phyloP scores from a whole-genome alignment of 1,140 invertebrate species.

The Subanguina moxae region DNA sequence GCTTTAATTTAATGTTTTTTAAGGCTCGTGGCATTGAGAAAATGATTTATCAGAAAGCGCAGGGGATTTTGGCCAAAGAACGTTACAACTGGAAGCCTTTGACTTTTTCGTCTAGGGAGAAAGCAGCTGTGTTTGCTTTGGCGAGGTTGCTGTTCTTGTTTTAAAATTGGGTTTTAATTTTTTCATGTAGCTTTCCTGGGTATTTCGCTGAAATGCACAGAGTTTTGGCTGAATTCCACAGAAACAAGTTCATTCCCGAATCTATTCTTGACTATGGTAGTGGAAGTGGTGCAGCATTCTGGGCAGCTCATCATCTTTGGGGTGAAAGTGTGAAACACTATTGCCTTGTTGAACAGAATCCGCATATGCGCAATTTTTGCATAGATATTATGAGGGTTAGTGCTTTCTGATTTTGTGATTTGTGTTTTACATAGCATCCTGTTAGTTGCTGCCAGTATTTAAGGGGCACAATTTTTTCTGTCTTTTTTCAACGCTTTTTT shows the following conservation, averaged over 20 bases:
- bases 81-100: slow-evolving; percentile 52
- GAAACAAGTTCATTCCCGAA: slow-evolving; percentile 38
- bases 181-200: slow-evolving; percentile 24
- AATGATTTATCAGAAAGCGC: slow-evolving; percentile 23
- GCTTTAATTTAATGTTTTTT: background rate
- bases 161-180: background rate
- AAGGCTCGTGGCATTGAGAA: slow-evolving; percentile 16
- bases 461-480: no score
- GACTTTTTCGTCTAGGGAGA: slow-evolving; percentile 33
- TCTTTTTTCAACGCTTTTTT: no score
- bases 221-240: slow-evolving; percentile 45
- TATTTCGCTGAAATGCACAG: slow-evolving; percentile 44
- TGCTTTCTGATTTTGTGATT: no score
- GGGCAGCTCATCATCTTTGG: slow-evolving; percentile 45
- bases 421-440: no score
- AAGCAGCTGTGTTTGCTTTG: slow-evolving; percentile 41
- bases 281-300: slow-evolving; percentile 41
- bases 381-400: slow-evolving; percentile 39
- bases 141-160: slow-evolving; percentile 22
- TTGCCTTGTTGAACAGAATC: slow-evolving; percentile 32
- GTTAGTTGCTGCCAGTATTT: no score
- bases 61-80: slow-evolving; percentile 19
- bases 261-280: slow-evolving; percentile 46
- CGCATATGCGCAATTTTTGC: slow-evolving; percentile 19
- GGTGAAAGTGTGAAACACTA: slow-evolving; percentile 20